Evolutionary conservation across 1,140 invertebrate genomes (phyloP), one percentile per base, ranked within the genome.

Genomic region (Ceratosolen fusciceps): DNA sequence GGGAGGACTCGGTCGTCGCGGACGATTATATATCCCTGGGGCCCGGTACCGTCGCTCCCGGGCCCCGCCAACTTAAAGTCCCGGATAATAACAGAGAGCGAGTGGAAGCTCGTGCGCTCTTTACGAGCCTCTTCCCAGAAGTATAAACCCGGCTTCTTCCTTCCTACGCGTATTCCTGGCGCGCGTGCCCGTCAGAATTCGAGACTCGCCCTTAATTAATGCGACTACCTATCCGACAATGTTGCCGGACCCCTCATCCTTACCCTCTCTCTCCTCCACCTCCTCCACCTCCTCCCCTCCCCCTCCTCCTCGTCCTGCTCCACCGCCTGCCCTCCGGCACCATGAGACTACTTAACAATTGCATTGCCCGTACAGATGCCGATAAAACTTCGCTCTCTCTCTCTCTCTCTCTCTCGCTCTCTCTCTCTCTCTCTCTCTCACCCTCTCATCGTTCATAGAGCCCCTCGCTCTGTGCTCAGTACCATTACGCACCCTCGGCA

Each of bases 121-220:
- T 90, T 90, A 90, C 88, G 88, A 90, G 85, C 86, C 74, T 86
- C 86, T 90, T 90, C 88, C 82, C 86, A 90, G 88, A 90, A 90
- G 87, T 89, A 88, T 88, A 89, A 89, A 90, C 86, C 84, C 82
- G 65, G 77, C 77, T 74, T 80, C 78, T 81, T 82, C 82, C 79
- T 68, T 47, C 65, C 80, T 81, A 79, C 72, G 39, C 31, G 24
- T 26, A 16, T 21, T 14, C 71, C 0, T 29, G 24, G 34, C 31
- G 49, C 31, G 21, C 47, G 60, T 60, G 67, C n/a, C 65, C 65
- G n/a, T 37, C 65, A 43, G 54, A 77, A 77, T 52, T n/a, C 26
- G 31, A 77, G 52, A 26, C 43, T 58, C 29, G 21, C 52, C 65
- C 65, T 68, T 70, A 77, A 77, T 77, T 70, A 70, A 70, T 70